Evolutionary conservation across 2,113 vertebrate genomes (phyloP), one percentile per base, ranked within the genome.

Genomic region (Tenrec ecaudatus): DNA sequence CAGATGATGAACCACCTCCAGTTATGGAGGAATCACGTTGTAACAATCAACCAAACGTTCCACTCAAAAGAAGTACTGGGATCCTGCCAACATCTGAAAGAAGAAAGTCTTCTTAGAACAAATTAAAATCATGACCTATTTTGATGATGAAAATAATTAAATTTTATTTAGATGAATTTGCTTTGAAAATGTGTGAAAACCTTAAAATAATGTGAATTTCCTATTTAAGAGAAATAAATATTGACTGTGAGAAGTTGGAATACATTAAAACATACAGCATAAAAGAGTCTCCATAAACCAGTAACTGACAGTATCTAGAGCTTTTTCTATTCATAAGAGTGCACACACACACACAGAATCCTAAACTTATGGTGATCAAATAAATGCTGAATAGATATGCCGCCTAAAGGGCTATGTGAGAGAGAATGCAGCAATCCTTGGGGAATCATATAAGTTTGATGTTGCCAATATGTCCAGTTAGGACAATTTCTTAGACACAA

Each of bases 191-290:
- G 36, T 76, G 68, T n/a, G 17, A 83, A 23, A 64, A 10, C 86
- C 88, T 89, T 60, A 92, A 93, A 83, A 31, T 11, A 68, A 76
- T 4, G 10, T 75, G 89, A 38, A 75, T 68, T 95, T 95, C 31
- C 43, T 79, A 82, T 22, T 76, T 66, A 62, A 43, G 36, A 62
- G 38, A 89, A 84, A 81, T 43, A 58, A 36, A 76, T 84, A 40
- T 81, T 53, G n/a, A 60, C 71, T 53, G 1, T 36, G 82, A 40
- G 64, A 88, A 62, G 23, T 57, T 90, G 23, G 16, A 89, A 83
- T 77, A 86, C 25, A 76, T 16, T 38, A 10, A 64, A 62, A 88
- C 38, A 77, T n/a, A 40, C 20, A 81, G 62, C 40, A 19, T 57
- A 8, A 38, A 14, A 40, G 14, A 53, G 64, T 82, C 14, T 10